Conservation (phyloP, 2,888 invertebrate species). For the Epinotia demarniana region DNA sequence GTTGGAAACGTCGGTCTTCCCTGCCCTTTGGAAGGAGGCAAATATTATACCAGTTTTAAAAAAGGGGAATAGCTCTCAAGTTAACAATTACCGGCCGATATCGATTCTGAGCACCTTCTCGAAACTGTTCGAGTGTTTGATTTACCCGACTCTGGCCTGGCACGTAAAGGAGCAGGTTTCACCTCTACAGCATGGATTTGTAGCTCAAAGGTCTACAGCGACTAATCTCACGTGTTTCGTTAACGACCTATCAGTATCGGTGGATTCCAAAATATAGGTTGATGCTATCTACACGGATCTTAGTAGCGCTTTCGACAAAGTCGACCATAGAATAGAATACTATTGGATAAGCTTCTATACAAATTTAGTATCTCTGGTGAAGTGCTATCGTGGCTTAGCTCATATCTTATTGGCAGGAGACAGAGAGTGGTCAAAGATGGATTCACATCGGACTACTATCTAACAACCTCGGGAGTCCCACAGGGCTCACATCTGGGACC, state of each 20-base stretch:
- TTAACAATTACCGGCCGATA: neutral
- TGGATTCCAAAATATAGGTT: neutral
- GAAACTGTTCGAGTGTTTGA: neutral
- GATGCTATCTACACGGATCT: too few species aligned
- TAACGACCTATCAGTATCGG: neutral
- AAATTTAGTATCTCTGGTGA: neutral
- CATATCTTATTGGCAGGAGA: neutral
- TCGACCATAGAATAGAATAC: conserved; percentile 9
- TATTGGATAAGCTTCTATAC: neutral
- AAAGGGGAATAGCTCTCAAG: neutral
- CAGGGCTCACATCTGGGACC: conserved; percentile 12
- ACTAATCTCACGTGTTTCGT: neutral
- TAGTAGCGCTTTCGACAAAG: conserved; percentile 12
- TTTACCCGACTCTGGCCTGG: neutral
- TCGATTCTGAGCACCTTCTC: neutral
- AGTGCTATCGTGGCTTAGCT: neutral
- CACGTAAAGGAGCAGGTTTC: neutral
- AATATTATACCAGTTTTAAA: too few species aligned
- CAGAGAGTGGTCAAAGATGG: neutral
- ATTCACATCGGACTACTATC: neutral
- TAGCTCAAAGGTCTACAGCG: neutral
- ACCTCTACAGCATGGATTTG: conserved; percentile 1
- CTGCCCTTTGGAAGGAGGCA: conserved; percentile 1
- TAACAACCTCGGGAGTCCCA: neutral
- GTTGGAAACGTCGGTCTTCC: neutral